A percentile compares a stretch with the other conserved stretches of the same genome.
These are phyloP conservation scores for Petrolisthes manimaculis DNA, from an alignment of 2,888 invertebrate species.

Conservation along the genomic window DNA sequence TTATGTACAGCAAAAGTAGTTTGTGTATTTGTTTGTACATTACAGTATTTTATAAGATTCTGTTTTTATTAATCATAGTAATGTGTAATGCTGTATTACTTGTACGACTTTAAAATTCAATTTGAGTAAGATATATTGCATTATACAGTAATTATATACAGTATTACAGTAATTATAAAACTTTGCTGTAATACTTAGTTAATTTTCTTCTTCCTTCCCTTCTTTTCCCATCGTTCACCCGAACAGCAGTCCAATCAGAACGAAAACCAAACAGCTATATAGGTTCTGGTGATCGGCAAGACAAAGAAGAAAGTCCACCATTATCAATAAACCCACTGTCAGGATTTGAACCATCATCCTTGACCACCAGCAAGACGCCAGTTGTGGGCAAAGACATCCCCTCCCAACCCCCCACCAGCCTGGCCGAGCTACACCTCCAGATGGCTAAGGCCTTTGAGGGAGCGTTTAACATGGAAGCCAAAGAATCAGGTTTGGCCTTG, in stretches of 20 bases:
- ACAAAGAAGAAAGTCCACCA: constrained; percentile 65
- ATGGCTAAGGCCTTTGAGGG: constrained; percentile 66
- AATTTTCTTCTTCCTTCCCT: neutral
- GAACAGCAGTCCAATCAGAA: constrained; percentile 65
- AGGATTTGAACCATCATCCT: constrained; percentile 49
- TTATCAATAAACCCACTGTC: constrained; percentile 54
- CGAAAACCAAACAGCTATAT: constrained; percentile 62
- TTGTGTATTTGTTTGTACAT: neutral
- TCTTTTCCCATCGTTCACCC: neutral
- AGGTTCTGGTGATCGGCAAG: constrained; percentile 52
- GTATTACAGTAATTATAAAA: too few species aligned
- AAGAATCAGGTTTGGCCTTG: constrained; percentile 41
- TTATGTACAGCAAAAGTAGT: too few species aligned
- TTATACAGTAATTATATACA: neutral
- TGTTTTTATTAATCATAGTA: constrained; percentile 8
- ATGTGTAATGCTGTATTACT: neutral
- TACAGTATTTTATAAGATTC: neutral
- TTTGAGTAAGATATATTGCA: neutral
- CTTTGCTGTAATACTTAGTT: neutral
- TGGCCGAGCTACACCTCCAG: constrained; percentile 62
- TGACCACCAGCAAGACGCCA: constrained; percentile 51
- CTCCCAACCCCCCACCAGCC: constrained; percentile 55
- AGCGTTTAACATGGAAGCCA: constrained; percentile 51
- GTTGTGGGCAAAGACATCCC: constrained; percentile 63
- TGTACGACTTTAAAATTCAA: constrained; percentile 8